These are phyloP conservation scores for Sebastes variabilis DNA, from an alignment of 2,797 vertebrate genomes.

Conservation along the genomic window DNA sequence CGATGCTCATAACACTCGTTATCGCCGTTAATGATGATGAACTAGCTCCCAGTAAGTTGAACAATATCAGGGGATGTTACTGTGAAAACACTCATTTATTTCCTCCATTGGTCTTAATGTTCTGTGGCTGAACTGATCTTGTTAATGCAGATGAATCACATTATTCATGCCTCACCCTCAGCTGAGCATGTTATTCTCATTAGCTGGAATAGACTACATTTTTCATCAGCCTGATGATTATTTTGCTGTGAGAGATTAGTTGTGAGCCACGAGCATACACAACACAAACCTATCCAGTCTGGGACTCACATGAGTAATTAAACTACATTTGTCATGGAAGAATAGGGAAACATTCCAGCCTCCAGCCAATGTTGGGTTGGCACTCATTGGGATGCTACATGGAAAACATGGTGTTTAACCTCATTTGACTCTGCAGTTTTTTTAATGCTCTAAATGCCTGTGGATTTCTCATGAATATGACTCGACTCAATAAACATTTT, in stretches of 20 bases:
- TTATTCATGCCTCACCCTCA: slow-evolving; percentile 66
- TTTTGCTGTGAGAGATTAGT: slow-evolving; percentile 57
- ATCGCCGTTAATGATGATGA: slow-evolving; percentile 68
- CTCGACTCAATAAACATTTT: neutral
- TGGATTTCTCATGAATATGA: neutral
- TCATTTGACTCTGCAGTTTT: neutral
- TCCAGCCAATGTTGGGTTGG: neutral
- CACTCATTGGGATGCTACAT: neutral
- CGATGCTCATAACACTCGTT: slow-evolving; percentile 35
- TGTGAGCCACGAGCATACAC: slow-evolving; percentile 24
- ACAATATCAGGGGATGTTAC: slow-evolving; percentile 61
- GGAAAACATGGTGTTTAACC: neutral
- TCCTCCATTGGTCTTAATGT: slow-evolving; percentile 56
- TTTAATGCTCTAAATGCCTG: neutral
- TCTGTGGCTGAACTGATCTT: slow-evolving; percentile 42
- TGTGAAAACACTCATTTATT: slow-evolving; percentile 67
- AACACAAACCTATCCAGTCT: slow-evolving; percentile 26
- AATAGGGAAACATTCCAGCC: neutral
- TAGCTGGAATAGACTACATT: slow-evolving; percentile 44
- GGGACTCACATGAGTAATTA: slow-evolving; percentile 45
- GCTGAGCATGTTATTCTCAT: slow-evolving; percentile 66
- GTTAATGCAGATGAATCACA: slow-evolving; percentile 65
- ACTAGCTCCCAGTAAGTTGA: slow-evolving; percentile 54
- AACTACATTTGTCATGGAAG: slow-evolving; percentile 45
- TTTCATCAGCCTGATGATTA: slow-evolving; percentile 53